phyloP scores from a whole-genome alignment of 2,113 vertebrate species.

The Paradoxurus hermaphroditus region DNA sequence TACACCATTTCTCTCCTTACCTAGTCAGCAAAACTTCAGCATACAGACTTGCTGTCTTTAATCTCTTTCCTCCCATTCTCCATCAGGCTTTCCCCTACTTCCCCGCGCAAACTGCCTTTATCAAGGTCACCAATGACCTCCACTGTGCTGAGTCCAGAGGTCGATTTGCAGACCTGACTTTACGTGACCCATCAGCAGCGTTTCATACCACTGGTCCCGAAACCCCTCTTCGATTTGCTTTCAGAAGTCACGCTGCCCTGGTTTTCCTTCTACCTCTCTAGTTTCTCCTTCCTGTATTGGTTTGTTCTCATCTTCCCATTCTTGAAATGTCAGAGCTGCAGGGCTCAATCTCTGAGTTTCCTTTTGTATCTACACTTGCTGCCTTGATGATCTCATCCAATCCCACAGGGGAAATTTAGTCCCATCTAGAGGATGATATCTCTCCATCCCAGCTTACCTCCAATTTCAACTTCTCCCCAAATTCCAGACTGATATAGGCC shows the following conservation, averaged over 20 bases:
- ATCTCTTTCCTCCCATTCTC: neutral
- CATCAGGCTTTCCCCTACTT: neutral
- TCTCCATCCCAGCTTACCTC: neutral
- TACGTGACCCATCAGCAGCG: neutral
- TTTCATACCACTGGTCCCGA: neutral
- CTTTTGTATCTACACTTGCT: neutral
- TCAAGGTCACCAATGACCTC: neutral
- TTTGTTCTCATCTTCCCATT: neutral
- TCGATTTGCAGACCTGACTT: neutral
- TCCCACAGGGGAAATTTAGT: neutral
- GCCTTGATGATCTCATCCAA: neutral
- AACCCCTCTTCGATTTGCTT: neutral
- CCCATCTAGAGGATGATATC: neutral
- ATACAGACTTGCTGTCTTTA: neutral
- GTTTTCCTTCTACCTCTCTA: neutral
- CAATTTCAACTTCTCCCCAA: neutral
- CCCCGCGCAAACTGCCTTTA: neutral
- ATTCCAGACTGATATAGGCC: neutral
- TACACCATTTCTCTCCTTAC: neutral
- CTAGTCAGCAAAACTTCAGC: neutral
- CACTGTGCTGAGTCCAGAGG: neutral
- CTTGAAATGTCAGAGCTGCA: neutral
- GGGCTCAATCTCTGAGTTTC: neutral
- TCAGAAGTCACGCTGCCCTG: neutral
- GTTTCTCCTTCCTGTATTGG: neutral